These are phyloP conservation scores for Leucoptera coffeella DNA, from an alignment of 2,888 invertebrate genomes.

Conservation along the genomic window DNA sequence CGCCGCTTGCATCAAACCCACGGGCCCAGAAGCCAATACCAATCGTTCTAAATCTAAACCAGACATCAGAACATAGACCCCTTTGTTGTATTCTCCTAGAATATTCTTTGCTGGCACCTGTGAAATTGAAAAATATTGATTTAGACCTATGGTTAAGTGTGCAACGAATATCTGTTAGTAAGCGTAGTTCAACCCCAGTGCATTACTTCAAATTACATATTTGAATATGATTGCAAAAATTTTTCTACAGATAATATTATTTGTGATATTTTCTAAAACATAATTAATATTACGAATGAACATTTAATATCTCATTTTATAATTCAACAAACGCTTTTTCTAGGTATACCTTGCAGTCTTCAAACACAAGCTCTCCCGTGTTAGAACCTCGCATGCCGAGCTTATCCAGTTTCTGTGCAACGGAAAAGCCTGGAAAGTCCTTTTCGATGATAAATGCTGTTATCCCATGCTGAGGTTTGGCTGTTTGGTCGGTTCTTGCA, in stretches of 20 bases:
- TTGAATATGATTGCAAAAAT: too few species aligned
- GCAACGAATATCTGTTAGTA: too few species aligned
- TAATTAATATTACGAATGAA: too few species aligned
- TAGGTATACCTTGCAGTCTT: slow-evolving; percentile 85
- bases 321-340: too few species aligned
- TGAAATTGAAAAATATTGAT: too few species aligned
- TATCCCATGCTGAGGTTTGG: slow-evolving; percentile 85
- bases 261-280: too few species aligned
- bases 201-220: too few species aligned
- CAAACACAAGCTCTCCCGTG: slow-evolving; percentile 92
- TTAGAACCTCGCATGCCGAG: slow-evolving; percentile 97
- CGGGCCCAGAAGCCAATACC: slow-evolving; percentile 82
- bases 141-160: too few species aligned
- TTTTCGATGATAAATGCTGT: slow-evolving; percentile 93
- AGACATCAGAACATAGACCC: slow-evolving; percentile 95
- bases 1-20: slow-evolving; percentile 94
- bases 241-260: too few species aligned
- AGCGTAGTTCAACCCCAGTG: too few species aligned
- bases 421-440: slow-evolving; percentile 79
- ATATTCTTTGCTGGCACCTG: slow-evolving; percentile 69
- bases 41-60: slow-evolving; percentile 92
- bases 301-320: too few species aligned
- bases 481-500: slow-evolving; percentile 72
- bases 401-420: slow-evolving; percentile 90
- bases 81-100: slow-evolving; percentile 79